A percentile compares a stretch with the other conserved stretches of the same genome.
Evolutionary conservation across 92 coral and sea anemone genomes (phyloP).

Genomic region (Paramuricea clavata): DNA sequence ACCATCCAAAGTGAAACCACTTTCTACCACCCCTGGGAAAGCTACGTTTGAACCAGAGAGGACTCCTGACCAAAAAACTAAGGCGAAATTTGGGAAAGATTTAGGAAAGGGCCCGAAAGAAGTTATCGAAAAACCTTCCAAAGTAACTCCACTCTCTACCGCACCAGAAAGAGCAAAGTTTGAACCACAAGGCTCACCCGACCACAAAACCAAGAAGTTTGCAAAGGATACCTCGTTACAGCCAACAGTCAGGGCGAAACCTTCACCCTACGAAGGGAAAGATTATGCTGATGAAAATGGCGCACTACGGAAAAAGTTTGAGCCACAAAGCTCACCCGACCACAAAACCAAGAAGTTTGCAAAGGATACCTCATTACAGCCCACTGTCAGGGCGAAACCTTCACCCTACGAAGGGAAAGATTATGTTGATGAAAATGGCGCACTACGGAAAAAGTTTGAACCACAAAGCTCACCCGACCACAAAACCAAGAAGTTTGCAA

Average conservation of each 20-base stretch:
- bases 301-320: slow-evolving; percentile 1
- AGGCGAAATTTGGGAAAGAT: background rate
- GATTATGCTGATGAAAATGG: background rate
- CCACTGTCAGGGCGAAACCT: background rate
- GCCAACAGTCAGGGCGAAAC: slow-evolving; percentile 6
- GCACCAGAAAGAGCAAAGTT: background rate
- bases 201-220: background rate
- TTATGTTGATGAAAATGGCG: background rate
- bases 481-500: background rate
- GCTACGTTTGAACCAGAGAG: background rate
- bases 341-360: background rate
- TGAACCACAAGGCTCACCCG: background rate
- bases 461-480: background rate
- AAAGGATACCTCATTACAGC: background rate
- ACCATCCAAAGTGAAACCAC: background rate
- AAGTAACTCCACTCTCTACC: background rate
- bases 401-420: background rate
- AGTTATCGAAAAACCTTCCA: background rate
- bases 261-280: background rate
- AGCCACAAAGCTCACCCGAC: background rate
- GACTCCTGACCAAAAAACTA: background rate
- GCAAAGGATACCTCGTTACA: background rate
- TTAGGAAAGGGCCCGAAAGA: background rate
- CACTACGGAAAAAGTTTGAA: slow-evolving; percentile 12
- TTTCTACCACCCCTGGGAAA: background rate